Evolutionary conservation across 2,113 vertebrate species (phyloP).

Genomic region (Leptobrachium ailaonicum): DNA sequence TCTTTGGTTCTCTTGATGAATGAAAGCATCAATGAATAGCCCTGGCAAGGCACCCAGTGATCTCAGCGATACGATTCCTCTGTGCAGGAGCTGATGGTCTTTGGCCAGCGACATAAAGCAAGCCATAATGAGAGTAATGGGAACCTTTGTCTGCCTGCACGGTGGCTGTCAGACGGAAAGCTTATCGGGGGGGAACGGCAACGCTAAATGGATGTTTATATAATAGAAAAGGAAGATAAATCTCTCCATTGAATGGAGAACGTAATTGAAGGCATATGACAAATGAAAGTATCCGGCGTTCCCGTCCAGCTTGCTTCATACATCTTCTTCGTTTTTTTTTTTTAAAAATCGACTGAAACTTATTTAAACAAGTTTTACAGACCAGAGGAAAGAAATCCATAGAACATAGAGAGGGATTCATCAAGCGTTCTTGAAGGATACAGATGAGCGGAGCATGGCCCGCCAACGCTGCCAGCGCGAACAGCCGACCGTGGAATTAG

Average conservation of each 20-base stretch:
- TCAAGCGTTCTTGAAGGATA: too few species aligned
- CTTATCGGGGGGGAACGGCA: conserved; percentile 18
- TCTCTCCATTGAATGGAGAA: background rate
- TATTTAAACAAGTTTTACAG: background rate
- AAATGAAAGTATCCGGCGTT: background rate
- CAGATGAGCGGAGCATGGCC: too few species aligned
- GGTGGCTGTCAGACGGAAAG: background rate
- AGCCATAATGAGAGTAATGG: background rate
- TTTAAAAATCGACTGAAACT: background rate
- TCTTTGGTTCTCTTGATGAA: background rate
- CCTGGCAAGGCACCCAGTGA: conserved; percentile 3
- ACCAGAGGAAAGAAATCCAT: too few species aligned
- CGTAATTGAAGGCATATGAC: background rate
- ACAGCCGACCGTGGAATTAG: too few species aligned
- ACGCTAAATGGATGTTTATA: conserved; percentile 6
- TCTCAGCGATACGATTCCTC: background rate
- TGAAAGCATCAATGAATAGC: background rate
- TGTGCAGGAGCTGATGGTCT: background rate
- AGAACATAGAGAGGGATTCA: too few species aligned
- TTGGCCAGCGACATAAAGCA: conserved; percentile 12
- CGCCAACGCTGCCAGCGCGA: too few species aligned
- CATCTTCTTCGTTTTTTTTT: background rate
- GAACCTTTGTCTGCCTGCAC: background rate
- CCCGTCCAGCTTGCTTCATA: background rate
- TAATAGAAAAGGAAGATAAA: conserved; percentile 4